These are phyloP conservation scores for Zygogramma bicolorata DNA, from an alignment of 2,888 invertebrate species.

Conservation along the genomic window DNA sequence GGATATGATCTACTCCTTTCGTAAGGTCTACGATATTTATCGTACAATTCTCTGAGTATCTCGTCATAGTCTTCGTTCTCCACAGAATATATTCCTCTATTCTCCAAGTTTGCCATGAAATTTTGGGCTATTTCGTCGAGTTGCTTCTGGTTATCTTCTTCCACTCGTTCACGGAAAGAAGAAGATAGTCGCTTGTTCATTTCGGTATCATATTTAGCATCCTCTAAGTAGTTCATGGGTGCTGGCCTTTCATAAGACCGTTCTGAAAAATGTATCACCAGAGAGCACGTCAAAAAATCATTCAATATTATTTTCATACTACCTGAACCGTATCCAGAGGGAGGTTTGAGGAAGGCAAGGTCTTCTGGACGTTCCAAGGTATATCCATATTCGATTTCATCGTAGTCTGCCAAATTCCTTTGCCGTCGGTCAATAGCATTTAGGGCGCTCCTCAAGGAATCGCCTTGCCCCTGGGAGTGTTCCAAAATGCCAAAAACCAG, in stretches of 20 bases:
- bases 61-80: slow-evolving; percentile 65
- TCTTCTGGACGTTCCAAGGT: slow-evolving; percentile 53
- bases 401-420: slow-evolving; percentile 58
- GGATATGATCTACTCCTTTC: slow-evolving; percentile 49
- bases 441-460: slow-evolving; percentile 66
- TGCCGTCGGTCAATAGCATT: slow-evolving; percentile 68
- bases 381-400: slow-evolving; percentile 51
- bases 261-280: slow-evolving; percentile 20
- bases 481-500: slow-evolving; percentile 24
- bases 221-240: slow-evolving; percentile 55
- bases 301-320: slow-evolving; percentile 14
- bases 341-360: slow-evolving; percentile 50
- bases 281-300: neutral
- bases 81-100: slow-evolving; percentile 47
- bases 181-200: slow-evolving; percentile 66
- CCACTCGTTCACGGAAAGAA: slow-evolving; percentile 70
- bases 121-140: slow-evolving; percentile 59
- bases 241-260: slow-evolving; percentile 31
- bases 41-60: slow-evolving; percentile 71
- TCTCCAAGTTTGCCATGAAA: slow-evolving; percentile 56
- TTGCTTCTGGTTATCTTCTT: slow-evolving; percentile 67
- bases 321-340: slow-evolving; percentile 44
- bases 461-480: slow-evolving; percentile 59
- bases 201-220: slow-evolving; percentile 48
- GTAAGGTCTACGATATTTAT: slow-evolving; percentile 63